phyloP scores from a whole-genome alignment of 2,113 vertebrate species.

The Lates calcarifer region DNA sequence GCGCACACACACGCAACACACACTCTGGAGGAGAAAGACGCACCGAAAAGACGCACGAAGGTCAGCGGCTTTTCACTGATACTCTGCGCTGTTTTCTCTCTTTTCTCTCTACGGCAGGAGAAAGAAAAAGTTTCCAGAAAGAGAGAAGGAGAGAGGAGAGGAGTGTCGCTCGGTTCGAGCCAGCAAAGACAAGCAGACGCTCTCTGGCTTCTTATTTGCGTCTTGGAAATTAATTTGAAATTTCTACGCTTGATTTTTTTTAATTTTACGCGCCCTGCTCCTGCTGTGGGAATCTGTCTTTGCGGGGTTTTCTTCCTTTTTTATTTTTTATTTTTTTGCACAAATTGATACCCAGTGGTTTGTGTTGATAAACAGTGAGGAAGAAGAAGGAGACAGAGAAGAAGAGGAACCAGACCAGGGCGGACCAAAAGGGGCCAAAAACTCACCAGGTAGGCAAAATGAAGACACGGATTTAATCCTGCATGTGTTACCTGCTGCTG shows the following conservation, averaged over 20 bases:
- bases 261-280: neutral
- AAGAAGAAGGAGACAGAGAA: conserved; percentile 1
- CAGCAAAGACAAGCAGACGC: neutral
- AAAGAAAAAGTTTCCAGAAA: conserved; percentile 66
- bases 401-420: conserved; percentile 49
- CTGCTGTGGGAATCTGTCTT: conserved; percentile 3
- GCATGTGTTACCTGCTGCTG: conserved; percentile 28
- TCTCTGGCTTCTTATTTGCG: neutral
- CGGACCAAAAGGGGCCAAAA: conserved; percentile 55
- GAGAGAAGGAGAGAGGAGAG: conserved; percentile 49
- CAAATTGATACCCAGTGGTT: conserved; percentile 10
- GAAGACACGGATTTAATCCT: neutral
- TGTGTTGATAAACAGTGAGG: conserved; percentile 34
- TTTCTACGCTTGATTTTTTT: neutral
- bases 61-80: conserved; percentile 52
- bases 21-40: conserved; percentile 59
- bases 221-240: conserved; percentile 16
- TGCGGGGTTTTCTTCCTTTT: neutral
- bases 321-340: neutral
- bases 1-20: conserved; percentile 53
- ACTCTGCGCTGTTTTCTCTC: conserved; percentile 24
- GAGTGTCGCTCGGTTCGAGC: conserved; percentile 29
- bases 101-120: conserved; percentile 11
- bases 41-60: conserved; percentile 66
- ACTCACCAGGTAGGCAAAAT: conserved; percentile 71